Percentiles rank a stretch among this genome's conserved stretches.
Conservation (phyloP, 2,113 vertebrate genomes). For the Columba livia region DNA sequence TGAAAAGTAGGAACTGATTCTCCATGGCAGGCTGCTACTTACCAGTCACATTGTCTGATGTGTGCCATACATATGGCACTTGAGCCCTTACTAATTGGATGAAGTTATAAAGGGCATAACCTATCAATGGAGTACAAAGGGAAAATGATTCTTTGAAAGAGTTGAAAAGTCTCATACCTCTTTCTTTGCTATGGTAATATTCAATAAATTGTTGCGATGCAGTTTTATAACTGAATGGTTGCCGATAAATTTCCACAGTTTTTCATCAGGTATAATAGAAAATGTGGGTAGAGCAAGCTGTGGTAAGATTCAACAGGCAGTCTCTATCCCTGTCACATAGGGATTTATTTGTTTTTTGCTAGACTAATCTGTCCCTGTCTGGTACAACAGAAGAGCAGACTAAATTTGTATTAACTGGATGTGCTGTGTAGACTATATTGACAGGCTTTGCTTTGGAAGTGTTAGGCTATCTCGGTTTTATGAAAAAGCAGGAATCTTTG, state of each 20-base stretch:
- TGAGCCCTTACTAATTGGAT: neutral
- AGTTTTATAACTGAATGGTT: neutral
- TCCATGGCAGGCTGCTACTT: neutral
- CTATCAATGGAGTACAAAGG: neutral
- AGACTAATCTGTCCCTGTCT: neutral
- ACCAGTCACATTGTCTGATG: neutral
- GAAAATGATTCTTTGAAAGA: slow-evolving; percentile 13
- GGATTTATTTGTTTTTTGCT: neutral
- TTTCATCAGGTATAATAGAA: neutral
- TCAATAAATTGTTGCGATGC: neutral
- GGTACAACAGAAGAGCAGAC: neutral
- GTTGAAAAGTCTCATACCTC: neutral
- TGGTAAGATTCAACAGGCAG: neutral
- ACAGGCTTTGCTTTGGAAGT: neutral
- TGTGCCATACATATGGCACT: neutral
- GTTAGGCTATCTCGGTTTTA: neutral
- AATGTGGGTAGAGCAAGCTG: neutral
- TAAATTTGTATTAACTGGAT: neutral
- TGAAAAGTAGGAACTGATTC: neutral
- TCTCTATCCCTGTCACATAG: neutral
- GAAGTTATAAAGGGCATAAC: neutral
- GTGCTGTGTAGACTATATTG: neutral
- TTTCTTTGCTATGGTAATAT: neutral
- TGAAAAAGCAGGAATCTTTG: neutral
- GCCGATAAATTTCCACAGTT: neutral